Base-by-base conservation (phyloP, 2,113 vertebrate genomes). In the Urocynchramus pylzowi region DNA sequence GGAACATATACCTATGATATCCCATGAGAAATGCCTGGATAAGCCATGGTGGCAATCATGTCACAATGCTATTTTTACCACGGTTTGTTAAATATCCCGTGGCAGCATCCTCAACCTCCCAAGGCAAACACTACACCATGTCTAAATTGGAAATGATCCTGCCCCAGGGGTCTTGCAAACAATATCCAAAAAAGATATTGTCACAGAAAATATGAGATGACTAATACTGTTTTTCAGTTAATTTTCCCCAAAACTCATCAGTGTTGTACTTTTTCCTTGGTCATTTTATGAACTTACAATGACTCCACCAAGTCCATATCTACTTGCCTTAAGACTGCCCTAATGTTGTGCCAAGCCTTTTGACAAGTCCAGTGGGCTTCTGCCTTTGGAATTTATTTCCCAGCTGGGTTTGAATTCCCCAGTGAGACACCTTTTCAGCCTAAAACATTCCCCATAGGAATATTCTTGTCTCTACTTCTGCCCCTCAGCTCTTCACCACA, bases 71-170 rank as follows among this genome's bases (percentile, higher is more conserved):
- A n/a, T 87, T 91, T 94, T 93, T 73, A 75, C 15, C 13, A 26
- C 9, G 19, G 27, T 37, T 84, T 61, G 31, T 84, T 75, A 59
- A 70, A 84, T 8, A 17, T 24, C 39, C 35, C 50, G 16, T 50
- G 60, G 20, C 39, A 86, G 30, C 63, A 89, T n/a, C 30, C 33
- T 52, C 41, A 80, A 4, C 30, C 9, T 84, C 84, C 11, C 20
- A n/a, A 70, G 54, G 56, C 23, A 73, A 86, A 54, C 0, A 0
- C 3, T 33, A 3, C 6, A 60, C 20, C 33, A 8, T 5, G 4
- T 47, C 13, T 71, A 67, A 53, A 39, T 5, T 56, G 39, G 30
- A 54, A 76, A 90, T 6, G 10, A 80, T 44, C 50, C 53, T 61
- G 26, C 22, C 22, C 37, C 63, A 74, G 31, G 54, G 27, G 37